A percentile compares a stretch with the other conserved stretches of the same genome.
Evolutionary conservation across 2,888 invertebrate species (phyloP).

Genomic region (Coenonympha glycerion): DNA sequence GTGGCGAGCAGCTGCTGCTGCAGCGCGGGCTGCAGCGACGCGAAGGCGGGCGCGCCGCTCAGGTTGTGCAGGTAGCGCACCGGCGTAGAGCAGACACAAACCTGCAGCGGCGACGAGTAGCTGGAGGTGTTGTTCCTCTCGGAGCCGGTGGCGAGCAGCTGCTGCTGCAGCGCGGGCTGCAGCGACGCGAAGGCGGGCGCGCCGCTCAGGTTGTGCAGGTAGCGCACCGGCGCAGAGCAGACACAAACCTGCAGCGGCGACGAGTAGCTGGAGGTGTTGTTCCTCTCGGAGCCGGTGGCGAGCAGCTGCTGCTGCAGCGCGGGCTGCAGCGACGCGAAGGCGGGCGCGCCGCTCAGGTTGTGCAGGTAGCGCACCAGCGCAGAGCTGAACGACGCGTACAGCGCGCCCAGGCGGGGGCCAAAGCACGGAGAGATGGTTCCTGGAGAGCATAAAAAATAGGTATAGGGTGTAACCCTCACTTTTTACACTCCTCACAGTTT

Average conservation of each 20-base stretch:
- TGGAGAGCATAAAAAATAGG: slow-evolving; percentile 37
- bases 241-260: slow-evolving; percentile 53
- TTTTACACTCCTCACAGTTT: too few species aligned
- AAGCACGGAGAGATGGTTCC: slow-evolving; percentile 85
- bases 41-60: slow-evolving; percentile 55
- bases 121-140: slow-evolving; percentile 50
- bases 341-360: slow-evolving; percentile 58
- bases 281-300: slow-evolving; percentile 50
- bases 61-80: slow-evolving; percentile 84
- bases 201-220: slow-evolving; percentile 78
- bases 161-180: slow-evolving; percentile 61
- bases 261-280: slow-evolving; percentile 38
- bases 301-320: slow-evolving; percentile 61
- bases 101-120: slow-evolving; percentile 74
- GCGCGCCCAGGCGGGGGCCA: slow-evolving; percentile 80
- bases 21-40: slow-evolving; percentile 55
- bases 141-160: slow-evolving; percentile 49
- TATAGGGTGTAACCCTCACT: too few species aligned
- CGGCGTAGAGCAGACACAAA: slow-evolving; percentile 84
- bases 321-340: slow-evolving; percentile 56
- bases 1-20: slow-evolving; percentile 58
- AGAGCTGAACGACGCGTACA: slow-evolving; percentile 85
- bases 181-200: slow-evolving; percentile 53
- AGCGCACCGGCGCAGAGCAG: slow-evolving; percentile 83
- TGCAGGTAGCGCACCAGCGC: slow-evolving; percentile 87